Conservation (phyloP, 1,140 invertebrate species). For the Cyclina sinensis region DNA sequence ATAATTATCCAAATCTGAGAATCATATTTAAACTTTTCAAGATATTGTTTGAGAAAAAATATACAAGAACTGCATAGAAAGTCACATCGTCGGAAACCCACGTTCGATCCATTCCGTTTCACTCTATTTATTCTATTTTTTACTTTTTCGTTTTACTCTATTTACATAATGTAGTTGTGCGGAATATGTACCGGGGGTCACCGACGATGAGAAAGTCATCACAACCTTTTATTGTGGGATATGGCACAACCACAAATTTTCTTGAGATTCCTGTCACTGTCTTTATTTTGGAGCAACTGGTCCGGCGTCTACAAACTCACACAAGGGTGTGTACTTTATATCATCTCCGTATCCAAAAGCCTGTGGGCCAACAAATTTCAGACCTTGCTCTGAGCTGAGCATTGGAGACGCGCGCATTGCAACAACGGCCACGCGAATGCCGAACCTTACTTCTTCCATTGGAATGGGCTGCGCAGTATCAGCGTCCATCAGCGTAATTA, state of each 20-base stretch:
- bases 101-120: too few relatives aligned
- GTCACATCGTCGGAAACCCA: too few relatives aligned
- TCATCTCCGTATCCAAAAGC: constrained; percentile 77
- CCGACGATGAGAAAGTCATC: too few relatives aligned
- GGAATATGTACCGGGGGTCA: too few relatives aligned
- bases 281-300: constrained; percentile 20
- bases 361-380: constrained; percentile 80
- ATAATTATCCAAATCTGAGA: too few relatives aligned
- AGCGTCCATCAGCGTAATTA: constrained; percentile 80
- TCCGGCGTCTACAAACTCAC: constrained; percentile 32
- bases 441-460: constrained; percentile 81
- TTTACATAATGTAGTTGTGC: too few relatives aligned
- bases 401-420: constrained; percentile 72
- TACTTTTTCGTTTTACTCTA: too few relatives aligned
- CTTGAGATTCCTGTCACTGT: not conserved
- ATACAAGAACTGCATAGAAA: too few relatives aligned
- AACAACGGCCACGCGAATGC: constrained; percentile 78
- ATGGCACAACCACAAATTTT: not conserved
- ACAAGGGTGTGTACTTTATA: constrained; percentile 53
- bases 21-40: too few relatives aligned
- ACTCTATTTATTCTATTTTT: too few relatives aligned
- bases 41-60: too few relatives aligned
- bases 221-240: too few relatives aligned
- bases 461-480: constrained; percentile 81
- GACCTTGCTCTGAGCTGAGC: constrained; percentile 73